A percentile compares a stretch with the other conserved stretches of the same genome.
Evolutionary conservation across 1,140 invertebrate genomes (phyloP).

Genomic region (Hycleus cichorii): DNA sequence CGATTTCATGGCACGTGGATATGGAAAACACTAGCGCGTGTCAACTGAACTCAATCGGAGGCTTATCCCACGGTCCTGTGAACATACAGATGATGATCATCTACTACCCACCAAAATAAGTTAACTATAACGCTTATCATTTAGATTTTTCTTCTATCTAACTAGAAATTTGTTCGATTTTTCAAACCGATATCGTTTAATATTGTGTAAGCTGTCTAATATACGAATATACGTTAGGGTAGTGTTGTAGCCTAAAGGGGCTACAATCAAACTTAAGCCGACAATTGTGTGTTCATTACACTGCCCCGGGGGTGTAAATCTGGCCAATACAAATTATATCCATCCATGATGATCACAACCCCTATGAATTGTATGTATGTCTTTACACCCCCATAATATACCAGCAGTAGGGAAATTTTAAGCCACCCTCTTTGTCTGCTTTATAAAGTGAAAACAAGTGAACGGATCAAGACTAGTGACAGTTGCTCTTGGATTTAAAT

Average conservation of each 20-base stretch:
- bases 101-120: no score
- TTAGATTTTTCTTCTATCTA: no score
- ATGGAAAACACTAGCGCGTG: constrained; percentile 36
- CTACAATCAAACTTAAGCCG: constrained; percentile 41
- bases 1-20: constrained; percentile 36
- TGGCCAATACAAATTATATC: constrained; percentile 45
- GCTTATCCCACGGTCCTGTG: constrained; percentile 29
- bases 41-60: constrained; percentile 21
- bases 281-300: constrained; percentile 45
- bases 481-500: no score
- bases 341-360: constrained; percentile 28
- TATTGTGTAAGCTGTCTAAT: constrained; percentile 31
- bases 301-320: constrained; percentile 41
- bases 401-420: constrained; percentile 11
- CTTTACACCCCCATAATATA: constrained; percentile 1
- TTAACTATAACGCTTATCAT: no score
- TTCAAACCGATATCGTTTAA: constrained; percentile 35
- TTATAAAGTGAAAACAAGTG: no score
- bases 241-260: constrained; percentile 22
- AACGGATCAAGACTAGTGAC: no score
- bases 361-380: no score
- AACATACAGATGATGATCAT: no score
- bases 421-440: constrained; percentile 7
- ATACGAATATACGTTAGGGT: not conserved
- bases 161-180: no score